Conservation (phyloP, 35 echinoderm and acorn worm genomes). For the Strongylocentrotus purpuratus region DNA sequence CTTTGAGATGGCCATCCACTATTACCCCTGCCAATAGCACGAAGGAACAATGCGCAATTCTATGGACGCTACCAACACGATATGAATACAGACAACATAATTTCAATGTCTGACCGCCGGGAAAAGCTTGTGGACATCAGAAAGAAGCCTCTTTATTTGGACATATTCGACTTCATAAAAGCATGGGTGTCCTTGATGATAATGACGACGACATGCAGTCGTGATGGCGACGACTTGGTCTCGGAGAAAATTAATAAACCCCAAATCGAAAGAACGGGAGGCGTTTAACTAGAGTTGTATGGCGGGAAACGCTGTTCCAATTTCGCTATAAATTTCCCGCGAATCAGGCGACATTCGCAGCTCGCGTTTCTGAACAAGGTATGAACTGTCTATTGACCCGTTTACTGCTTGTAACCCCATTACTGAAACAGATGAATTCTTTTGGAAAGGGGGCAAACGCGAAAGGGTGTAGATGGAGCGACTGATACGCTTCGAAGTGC, state of each 20-base stretch:
- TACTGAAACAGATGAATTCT: not conserved
- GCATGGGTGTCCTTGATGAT: not conserved
- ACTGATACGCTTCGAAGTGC: not conserved
- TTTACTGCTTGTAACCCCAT: not conserved
- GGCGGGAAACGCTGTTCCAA: not conserved
- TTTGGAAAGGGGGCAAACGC: not conserved
- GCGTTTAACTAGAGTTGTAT: not conserved
- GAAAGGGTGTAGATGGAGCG: not conserved
- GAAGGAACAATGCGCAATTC: too few relatives aligned
- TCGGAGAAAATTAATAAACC: not conserved
- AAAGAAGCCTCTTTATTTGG: not conserved
- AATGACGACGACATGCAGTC: not conserved
- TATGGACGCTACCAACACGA: not conserved
- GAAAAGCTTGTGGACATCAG: not conserved
- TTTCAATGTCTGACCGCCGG: not conserved
- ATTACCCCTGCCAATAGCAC: too few relatives aligned
- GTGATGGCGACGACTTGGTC: not conserved
- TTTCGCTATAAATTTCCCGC: not conserved
- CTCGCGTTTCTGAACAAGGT: not conserved
- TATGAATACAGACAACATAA: not conserved
- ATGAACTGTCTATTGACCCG: not conserved
- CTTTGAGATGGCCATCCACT: not conserved
- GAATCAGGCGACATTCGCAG: not conserved
- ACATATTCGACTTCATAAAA: not conserved
- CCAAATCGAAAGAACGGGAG: not conserved